Base-by-base conservation (phyloP, 2,888 invertebrate genomes). In the Drosophila neotestacea region DNA sequence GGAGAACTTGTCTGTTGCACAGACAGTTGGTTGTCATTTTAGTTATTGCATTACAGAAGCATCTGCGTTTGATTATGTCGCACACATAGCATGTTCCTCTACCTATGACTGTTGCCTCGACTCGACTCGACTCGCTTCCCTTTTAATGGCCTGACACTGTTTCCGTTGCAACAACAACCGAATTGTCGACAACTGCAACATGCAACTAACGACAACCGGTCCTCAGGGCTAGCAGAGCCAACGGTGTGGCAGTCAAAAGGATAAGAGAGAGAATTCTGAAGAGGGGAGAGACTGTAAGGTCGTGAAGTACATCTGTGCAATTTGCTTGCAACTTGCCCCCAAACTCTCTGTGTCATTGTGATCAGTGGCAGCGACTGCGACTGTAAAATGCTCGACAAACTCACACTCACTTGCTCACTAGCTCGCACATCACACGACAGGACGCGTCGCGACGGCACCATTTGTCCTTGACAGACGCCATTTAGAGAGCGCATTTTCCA, bases 71-170 rank as follows among this genome's bases (percentile, higher is more conserved):
- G 85, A 85, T 89, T 89, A 77, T 89, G 88, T 77, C 70, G 73
- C 81, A 74, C 77, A 36, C 10, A 36, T 36, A 9, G 36, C 36
- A 44, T 44, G 44, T 44, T n/a, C 44, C 27, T 6, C 77, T 79
- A 87, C 64, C 55, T 65, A 59, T 36, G 63, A 47, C n/a, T 68
- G 70, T 38, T 50, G 34, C 42, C 30, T 54, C 22, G 32, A 13
- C 16, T 50, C 27, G n/a, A 11, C 32, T 13, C 39, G 11, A 7
- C 41, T 27, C 34, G 52, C 56, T 65, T 58, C 70, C 75, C 56
- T 75, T 81, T 85, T 89, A 89, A 89, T 89, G 88, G 87, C 76
- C 71, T 71, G 80, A 87, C 89, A 85, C 71, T 81, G 89, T 87
- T 88, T 89, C 87, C 87, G 82, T 68, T 85, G 66, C 86, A 81